phyloP scores from a whole-genome alignment of 2,888 invertebrate species.

The Drosophila incognita region DNA sequence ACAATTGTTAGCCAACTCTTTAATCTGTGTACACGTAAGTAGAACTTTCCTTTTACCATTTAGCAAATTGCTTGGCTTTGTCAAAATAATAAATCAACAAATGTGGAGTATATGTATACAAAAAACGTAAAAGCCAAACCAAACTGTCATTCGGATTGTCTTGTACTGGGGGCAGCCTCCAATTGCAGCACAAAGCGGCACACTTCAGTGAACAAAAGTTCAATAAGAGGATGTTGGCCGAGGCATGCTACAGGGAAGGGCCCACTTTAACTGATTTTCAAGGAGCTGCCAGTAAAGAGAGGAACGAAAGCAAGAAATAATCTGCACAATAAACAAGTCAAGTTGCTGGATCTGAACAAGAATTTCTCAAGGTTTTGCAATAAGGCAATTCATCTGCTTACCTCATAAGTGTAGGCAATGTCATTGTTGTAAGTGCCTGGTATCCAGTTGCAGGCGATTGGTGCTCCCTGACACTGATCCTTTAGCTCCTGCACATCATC shows the following conservation, averaged over 20 bases:
- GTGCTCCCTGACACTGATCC: constrained; percentile 9
- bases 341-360: constrained; percentile 31
- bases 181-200: constrained; percentile 72
- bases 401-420: constrained; percentile 84
- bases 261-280: constrained; percentile 58
- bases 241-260: constrained; percentile 9
- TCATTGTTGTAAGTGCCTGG: constrained; percentile 60
- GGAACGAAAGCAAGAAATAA: constrained; percentile 51
- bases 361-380: constrained; percentile 47
- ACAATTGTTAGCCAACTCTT: constrained; percentile 66
- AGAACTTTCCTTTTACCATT: constrained; percentile 55
- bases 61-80: constrained; percentile 79
- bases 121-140: constrained; percentile 42
- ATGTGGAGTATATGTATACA: constrained; percentile 30
- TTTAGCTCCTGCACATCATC: constrained; percentile 13
- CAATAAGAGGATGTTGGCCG: constrained; percentile 67
- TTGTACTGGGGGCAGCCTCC: constrained; percentile 37
- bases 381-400: constrained; percentile 79
- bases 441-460: constrained; percentile 39
- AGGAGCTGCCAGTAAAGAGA: constrained; percentile 15
- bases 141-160: constrained; percentile 51
- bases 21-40: constrained; percentile 46
- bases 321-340: constrained; percentile 71
- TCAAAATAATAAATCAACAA: constrained; percentile 80
- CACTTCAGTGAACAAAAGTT: constrained; percentile 80